Percentiles rank a stretch among this genome's conserved stretches.
Conservation (phyloP, 2,888 invertebrate genomes). For the Catocala nupta region DNA sequence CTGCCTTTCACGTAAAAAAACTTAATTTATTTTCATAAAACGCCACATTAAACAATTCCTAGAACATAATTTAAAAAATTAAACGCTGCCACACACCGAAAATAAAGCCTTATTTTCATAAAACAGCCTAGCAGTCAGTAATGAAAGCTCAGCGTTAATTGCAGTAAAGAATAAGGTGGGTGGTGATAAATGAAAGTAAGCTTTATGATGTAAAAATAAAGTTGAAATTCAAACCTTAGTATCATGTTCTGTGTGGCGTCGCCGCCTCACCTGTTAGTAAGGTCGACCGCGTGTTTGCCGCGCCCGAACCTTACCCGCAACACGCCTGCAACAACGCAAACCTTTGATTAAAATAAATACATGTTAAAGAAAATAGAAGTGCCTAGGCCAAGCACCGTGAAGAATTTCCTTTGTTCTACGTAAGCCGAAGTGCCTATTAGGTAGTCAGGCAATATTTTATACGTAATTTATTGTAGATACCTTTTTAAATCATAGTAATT, state of each 20-base stretch:
- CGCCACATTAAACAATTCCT: slow-evolving; percentile 46
- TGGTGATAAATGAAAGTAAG: slow-evolving; percentile 32
- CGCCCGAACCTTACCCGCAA: slow-evolving; percentile 81
- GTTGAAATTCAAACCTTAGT: slow-evolving; percentile 84
- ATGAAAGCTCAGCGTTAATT: slow-evolving; percentile 62
- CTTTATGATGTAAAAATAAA: slow-evolving; percentile 63
- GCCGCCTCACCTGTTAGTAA: slow-evolving; percentile 87
- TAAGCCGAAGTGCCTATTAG: slow-evolving; percentile 6
- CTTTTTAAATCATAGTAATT: too few species aligned
- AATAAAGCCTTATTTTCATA: slow-evolving; percentile 58
- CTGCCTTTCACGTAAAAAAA: slow-evolving; percentile 19
- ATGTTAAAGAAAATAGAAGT: slow-evolving; percentile 16
- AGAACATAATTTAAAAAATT: slow-evolving; percentile 54
- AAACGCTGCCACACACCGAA: slow-evolving; percentile 53
- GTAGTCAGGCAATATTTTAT: neutral
- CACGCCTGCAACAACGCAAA: slow-evolving; percentile 74
- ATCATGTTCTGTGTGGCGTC: slow-evolving; percentile 85
- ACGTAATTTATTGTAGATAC: too few species aligned
- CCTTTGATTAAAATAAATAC: slow-evolving; percentile 28
- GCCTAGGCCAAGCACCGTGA: slow-evolving; percentile 14
- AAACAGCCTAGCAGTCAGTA: slow-evolving; percentile 53
- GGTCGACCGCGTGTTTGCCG: slow-evolving; percentile 82
- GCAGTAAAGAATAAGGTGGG: slow-evolving; percentile 42
- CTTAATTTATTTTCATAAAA: slow-evolving; percentile 43
- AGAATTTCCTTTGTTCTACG: slow-evolving; percentile 22